phyloP scores from a whole-genome alignment of 2,888 invertebrate genomes.

The Dolichopus griseipennis region DNA sequence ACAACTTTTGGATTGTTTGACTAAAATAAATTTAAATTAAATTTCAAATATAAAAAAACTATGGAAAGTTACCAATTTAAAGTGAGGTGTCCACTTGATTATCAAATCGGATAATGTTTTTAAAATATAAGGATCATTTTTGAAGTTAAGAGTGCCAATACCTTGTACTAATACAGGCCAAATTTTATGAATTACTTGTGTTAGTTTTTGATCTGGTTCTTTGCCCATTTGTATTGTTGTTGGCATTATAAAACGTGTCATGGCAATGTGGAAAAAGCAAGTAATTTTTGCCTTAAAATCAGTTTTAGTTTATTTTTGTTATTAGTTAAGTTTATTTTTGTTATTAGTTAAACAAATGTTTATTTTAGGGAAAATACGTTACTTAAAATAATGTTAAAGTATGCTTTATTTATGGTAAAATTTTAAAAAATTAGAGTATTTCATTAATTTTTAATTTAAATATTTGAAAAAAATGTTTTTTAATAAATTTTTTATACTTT shows the following conservation, averaged over 20 bases:
- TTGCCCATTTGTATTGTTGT: constrained; percentile 45
- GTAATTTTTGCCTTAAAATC: constrained; percentile 29
- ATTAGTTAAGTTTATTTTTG: too few species aligned
- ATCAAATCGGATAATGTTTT: constrained; percentile 46
- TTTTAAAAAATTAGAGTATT: too few species aligned
- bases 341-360: too few species aligned
- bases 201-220: constrained; percentile 38
- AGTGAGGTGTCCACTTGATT: constrained; percentile 42
- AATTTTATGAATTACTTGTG: constrained; percentile 45
- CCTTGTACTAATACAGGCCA: constrained; percentile 49
- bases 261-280: constrained; percentile 46
- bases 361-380: too few species aligned
- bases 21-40: constrained; percentile 19
- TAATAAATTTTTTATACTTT: too few species aligned
- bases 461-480: too few species aligned
- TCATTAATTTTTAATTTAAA: too few species aligned
- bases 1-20: constrained; percentile 33
- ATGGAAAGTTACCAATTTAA: constrained; percentile 31
- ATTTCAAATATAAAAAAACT: not conserved
- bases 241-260: constrained; percentile 47
- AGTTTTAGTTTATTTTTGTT: not conserved
- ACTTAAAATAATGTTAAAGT: too few species aligned
- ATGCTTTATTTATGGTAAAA: too few species aligned
- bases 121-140: constrained; percentile 44
- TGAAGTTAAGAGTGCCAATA: constrained; percentile 44